These are phyloP conservation scores for Palythoa caribaeorum DNA, from an alignment of 92 coral and sea anemone species.

Conservation along the genomic window DNA sequence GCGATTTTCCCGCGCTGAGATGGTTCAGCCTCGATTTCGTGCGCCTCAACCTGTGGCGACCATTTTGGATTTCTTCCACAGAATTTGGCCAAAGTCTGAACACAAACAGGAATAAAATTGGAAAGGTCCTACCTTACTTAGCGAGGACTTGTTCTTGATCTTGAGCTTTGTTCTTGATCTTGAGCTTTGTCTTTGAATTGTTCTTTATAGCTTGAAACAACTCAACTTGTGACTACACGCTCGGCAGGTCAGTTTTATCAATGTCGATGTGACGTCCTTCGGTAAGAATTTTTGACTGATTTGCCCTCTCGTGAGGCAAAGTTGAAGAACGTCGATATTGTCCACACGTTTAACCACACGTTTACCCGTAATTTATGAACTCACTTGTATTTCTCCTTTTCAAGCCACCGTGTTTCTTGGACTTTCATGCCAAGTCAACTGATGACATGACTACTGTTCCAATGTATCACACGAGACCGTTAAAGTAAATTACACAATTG, in stretches of 20 bases:
- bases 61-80: constrained; percentile 15
- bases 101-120: constrained; percentile 8
- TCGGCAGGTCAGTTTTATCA: not conserved
- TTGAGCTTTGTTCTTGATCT: constrained; percentile 1
- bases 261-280: constrained; percentile 11
- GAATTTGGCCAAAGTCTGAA: not conserved
- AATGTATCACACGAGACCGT: too few relatives aligned
- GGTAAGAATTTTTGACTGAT: constrained; percentile 27
- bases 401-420: too few relatives aligned
- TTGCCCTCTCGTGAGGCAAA: constrained; percentile 3
- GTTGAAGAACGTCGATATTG: constrained; percentile 4
- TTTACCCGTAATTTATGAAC: not conserved
- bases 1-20: constrained; percentile 6
- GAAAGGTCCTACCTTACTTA: constrained; percentile 1
- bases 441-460: too few relatives aligned
- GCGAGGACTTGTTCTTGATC: constrained; percentile 2
- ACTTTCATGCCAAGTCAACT: too few relatives aligned
- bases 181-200: constrained; percentile 13
- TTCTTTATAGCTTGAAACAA: not conserved
- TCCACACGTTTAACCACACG: constrained; percentile 5
- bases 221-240: constrained; percentile 19
- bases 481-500: too few relatives aligned
- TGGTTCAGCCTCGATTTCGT: constrained; percentile 11
- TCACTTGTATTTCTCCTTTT: too few relatives aligned
- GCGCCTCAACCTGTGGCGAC: not conserved